A percentile compares a stretch with the other conserved stretches of the same genome.
phyloP scores from a whole-genome alignment of 2,797 vertebrate species.

The Thunnus albacares region DNA sequence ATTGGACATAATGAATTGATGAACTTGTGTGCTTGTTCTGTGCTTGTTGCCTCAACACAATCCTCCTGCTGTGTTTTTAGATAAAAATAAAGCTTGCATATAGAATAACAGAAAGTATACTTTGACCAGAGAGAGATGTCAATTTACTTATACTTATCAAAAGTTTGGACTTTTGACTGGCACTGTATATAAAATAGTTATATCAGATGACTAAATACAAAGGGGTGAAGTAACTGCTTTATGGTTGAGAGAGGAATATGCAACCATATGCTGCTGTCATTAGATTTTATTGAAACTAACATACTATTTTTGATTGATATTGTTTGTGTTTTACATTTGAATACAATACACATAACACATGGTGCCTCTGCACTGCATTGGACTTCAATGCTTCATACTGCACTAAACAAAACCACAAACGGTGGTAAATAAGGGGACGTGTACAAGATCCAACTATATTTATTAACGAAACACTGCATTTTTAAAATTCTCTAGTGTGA shows the following conservation, averaged over 20 bases:
- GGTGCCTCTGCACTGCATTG: not conserved
- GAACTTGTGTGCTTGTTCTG: slow-evolving; percentile 10
- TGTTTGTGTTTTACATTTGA: not conserved
- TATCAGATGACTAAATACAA: not conserved
- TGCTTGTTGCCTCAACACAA: not conserved
- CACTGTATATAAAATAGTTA: too few species aligned
- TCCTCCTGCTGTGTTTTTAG: not conserved
- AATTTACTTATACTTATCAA: too few species aligned
- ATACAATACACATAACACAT: not conserved
- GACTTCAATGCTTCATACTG: not conserved
- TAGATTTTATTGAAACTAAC: not conserved
- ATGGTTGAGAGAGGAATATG: not conserved
- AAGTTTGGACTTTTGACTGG: too few species aligned
- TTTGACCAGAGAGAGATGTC: not conserved
- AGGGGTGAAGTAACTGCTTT: not conserved
- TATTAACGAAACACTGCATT: not conserved
- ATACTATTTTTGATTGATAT: not conserved
- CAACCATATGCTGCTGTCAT: not conserved
- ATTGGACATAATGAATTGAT: slow-evolving; percentile 27
- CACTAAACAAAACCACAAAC: slow-evolving; percentile 1
- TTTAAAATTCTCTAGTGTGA: not conserved
- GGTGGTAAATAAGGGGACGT: not conserved
- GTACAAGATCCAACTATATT: not conserved
- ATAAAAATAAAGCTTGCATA: not conserved
- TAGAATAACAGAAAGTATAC: not conserved